Evolutionary conservation across 2,797 vertebrate genomes (phyloP).

Genomic region (Percopsis omiscomaycus): DNA sequence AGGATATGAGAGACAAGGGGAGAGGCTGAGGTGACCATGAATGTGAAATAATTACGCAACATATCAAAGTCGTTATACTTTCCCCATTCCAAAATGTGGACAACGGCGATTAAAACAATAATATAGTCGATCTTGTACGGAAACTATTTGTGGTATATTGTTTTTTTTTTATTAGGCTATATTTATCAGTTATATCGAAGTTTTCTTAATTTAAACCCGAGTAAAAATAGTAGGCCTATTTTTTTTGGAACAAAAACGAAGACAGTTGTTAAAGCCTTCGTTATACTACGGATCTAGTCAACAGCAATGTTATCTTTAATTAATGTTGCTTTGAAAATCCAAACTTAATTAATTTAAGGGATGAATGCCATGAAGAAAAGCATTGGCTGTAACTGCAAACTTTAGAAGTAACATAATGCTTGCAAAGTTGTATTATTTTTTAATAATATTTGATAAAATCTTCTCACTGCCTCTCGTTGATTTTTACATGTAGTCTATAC

Average conservation of each 20-base stretch:
- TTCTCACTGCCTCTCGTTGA: too few relatives aligned
- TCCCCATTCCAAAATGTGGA: not conserved
- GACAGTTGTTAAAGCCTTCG: slow-evolving; percentile 4
- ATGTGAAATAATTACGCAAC: slow-evolving; percentile 28
- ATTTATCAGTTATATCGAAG: too few relatives aligned
- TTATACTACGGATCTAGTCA: not conserved
- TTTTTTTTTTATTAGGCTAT: not conserved
- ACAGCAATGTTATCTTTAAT: too few relatives aligned
- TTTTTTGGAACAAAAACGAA: slow-evolving; percentile 1
- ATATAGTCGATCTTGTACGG: not conserved
- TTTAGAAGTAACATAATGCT: not conserved
- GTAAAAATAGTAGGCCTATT: too few relatives aligned
- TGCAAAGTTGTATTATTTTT: too few relatives aligned
- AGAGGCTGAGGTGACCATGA: slow-evolving; percentile 25
- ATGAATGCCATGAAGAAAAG: too few relatives aligned
- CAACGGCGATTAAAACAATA: too few relatives aligned
- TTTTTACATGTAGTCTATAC: not conserved
- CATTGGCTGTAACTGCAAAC: too few relatives aligned
- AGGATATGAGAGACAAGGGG: slow-evolving; percentile 37
- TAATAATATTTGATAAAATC: too few relatives aligned
- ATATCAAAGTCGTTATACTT: slow-evolving; percentile 20
- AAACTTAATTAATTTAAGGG: too few relatives aligned
- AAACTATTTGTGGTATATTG: slow-evolving; percentile 3
- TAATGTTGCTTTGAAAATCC: too few relatives aligned
- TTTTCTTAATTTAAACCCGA: too few relatives aligned